These are phyloP conservation scores for Pempheris klunzingeri DNA, from an alignment of 2,797 vertebrate genomes.

Conservation along the genomic window DNA sequence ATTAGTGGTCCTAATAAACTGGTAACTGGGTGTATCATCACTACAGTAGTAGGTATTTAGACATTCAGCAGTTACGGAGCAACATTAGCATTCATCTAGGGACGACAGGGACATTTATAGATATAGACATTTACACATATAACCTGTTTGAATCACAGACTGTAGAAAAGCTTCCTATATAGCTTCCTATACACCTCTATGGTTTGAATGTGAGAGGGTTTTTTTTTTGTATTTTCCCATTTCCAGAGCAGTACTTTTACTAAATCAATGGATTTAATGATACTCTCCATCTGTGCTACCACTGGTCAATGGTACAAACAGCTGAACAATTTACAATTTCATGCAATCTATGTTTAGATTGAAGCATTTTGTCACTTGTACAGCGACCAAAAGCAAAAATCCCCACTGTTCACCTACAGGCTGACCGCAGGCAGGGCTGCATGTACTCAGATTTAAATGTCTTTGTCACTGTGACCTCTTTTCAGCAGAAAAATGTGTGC, in stretches of 20 bases:
- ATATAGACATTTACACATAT: too few relatives aligned
- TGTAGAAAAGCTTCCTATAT: too few relatives aligned
- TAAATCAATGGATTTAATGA: background rate
- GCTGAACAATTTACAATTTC: background rate
- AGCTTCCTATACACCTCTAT: too few relatives aligned
- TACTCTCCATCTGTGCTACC: background rate
- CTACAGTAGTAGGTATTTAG: background rate
- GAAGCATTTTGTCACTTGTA: background rate
- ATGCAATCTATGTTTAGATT: background rate
- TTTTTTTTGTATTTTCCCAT: background rate
- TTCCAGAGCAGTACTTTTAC: background rate
- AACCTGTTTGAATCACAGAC: too few relatives aligned
- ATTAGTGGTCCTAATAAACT: background rate
- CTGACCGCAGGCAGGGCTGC: background rate
- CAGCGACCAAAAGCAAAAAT: background rate
- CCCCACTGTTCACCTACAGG: background rate
- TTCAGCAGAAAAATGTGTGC: conserved; percentile 11
- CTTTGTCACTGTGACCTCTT: conserved; percentile 1
- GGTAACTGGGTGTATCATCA: too few relatives aligned
- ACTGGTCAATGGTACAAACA: background rate
- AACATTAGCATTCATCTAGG: background rate
- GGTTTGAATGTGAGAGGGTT: background rate
- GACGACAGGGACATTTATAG: too few relatives aligned
- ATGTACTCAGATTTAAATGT: background rate
- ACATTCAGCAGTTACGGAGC: too few relatives aligned